phyloP scores from a whole-genome alignment of 2,888 invertebrate genomes.

The Crossocerus cetratus region DNA sequence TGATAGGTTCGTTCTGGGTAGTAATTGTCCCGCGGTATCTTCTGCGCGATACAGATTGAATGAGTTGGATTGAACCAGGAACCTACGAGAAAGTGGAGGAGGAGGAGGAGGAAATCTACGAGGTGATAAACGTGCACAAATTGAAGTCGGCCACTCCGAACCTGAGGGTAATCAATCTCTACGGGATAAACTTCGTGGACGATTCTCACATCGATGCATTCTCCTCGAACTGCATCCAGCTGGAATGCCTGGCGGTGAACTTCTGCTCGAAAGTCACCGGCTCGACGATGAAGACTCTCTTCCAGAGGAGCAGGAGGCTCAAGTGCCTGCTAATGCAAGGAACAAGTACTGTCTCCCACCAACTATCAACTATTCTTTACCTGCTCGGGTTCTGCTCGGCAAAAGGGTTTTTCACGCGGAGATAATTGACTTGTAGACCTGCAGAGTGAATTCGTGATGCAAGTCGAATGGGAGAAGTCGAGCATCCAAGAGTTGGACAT shows the following conservation, averaged over 20 bases:
- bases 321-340: conserved; percentile 97
- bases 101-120: conserved; percentile 99
- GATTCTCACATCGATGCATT: conserved; percentile 99
- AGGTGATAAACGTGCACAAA: conserved; percentile 99
- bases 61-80: conserved; percentile 78
- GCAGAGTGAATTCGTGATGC: conserved; percentile 94
- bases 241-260: conserved; percentile 98
- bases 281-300: conserved; percentile 94
- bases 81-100: conserved; percentile 99
- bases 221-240: conserved; percentile 96
- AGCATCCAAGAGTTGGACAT: conserved; percentile 96
- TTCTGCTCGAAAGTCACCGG: conserved; percentile 98
- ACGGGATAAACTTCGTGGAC: conserved; percentile 98
- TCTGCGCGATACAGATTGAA: neutral
- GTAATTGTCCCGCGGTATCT: neutral
- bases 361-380: neutral
- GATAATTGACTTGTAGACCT: conserved; percentile 82
- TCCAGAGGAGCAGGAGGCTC: conserved; percentile 94
- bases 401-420: neutral
- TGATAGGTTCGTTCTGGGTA: conserved; percentile 84
- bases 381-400: neutral
- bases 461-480: conserved; percentile 99
- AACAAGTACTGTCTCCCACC: conserved; percentile 84
- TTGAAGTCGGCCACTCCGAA: conserved; percentile 99
- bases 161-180: conserved; percentile 96